phyloP scores from a whole-genome alignment of 2,888 invertebrate genomes.

The Sicus ferrugineus region DNA sequence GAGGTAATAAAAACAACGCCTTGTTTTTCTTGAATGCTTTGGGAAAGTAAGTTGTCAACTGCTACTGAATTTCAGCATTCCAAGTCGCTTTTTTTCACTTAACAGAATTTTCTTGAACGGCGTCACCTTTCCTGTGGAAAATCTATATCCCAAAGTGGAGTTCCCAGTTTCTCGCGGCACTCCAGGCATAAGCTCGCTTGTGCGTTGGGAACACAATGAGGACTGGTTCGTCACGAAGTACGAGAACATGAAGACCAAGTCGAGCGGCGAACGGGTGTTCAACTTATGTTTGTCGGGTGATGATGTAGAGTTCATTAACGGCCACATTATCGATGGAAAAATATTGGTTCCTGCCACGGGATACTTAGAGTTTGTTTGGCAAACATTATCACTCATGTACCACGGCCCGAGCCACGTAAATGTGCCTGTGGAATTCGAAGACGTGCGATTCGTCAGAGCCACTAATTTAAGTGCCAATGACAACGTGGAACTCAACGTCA shows the following conservation, averaged over 20 bases:
- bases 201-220: constrained; percentile 84
- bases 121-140: constrained; percentile 74
- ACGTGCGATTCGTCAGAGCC: constrained; percentile 82
- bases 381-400: constrained; percentile 76
- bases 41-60: constrained; percentile 62
- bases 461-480: constrained; percentile 78
- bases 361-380: constrained; percentile 78
- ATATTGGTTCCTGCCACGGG: constrained; percentile 78
- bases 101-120: constrained; percentile 80
- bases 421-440: constrained; percentile 79
- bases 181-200: constrained; percentile 79
- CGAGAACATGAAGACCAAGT: constrained; percentile 73
- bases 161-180: constrained; percentile 88
- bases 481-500: constrained; percentile 67
- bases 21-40: constrained; percentile 59
- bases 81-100: constrained; percentile 47
- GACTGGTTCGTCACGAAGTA: constrained; percentile 77
- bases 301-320: constrained; percentile 75
- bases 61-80: background rate
- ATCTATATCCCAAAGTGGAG: constrained; percentile 76
- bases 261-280: constrained; percentile 73
- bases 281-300: constrained; percentile 71
- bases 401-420: constrained; percentile 71
- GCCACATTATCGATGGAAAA: constrained; percentile 85
- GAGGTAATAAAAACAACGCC: constrained; percentile 65